A percentile compares a stretch with the other conserved stretches of the same genome.
These are phyloP conservation scores for Sphenodon punctatus DNA, from an alignment of 2,797 vertebrate genomes.

Conservation along the genomic window DNA sequence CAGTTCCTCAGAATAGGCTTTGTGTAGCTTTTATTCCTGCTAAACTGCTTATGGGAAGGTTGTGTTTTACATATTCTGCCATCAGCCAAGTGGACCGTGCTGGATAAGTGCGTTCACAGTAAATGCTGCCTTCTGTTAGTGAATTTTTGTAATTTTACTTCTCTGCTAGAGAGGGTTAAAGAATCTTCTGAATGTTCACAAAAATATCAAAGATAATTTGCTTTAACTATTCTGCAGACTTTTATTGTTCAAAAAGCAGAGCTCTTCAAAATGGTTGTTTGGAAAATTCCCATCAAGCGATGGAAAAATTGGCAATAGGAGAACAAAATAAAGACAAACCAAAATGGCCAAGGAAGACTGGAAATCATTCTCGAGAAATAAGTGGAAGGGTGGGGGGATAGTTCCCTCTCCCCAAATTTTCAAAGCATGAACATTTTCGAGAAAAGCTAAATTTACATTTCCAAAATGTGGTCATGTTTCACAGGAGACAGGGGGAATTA, in stretches of 20 bases:
- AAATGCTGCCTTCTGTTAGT: constrained; percentile 12
- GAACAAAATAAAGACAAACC: constrained; percentile 26
- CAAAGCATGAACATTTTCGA: background rate
- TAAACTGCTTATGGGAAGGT: background rate
- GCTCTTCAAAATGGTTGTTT: background rate
- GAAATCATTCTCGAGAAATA: background rate
- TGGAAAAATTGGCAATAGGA: background rate
- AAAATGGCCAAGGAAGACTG: constrained; percentile 5
- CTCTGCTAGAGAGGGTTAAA: constrained; percentile 17
- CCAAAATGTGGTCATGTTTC: background rate
- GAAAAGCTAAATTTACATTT: background rate
- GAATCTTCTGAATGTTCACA: constrained; percentile 36
- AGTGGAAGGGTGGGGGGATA: too few relatives aligned
- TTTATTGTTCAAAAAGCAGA: too few relatives aligned
- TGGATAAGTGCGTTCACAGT: constrained; percentile 5
- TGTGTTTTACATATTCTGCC: background rate
- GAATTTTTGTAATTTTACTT: constrained; percentile 27
- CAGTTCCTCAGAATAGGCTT: constrained; percentile 10
- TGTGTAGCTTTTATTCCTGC: constrained; percentile 9
- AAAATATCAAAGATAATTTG: constrained; percentile 16
- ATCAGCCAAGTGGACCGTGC: constrained; percentile 6
- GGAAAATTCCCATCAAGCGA: constrained; percentile 39
- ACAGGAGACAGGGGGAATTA: too few relatives aligned
- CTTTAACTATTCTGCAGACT: too few relatives aligned
- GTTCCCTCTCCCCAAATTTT: too few relatives aligned